phyloP scores from a whole-genome alignment of 1,140 invertebrate genomes.

The Tetramorium alpestre region DNA sequence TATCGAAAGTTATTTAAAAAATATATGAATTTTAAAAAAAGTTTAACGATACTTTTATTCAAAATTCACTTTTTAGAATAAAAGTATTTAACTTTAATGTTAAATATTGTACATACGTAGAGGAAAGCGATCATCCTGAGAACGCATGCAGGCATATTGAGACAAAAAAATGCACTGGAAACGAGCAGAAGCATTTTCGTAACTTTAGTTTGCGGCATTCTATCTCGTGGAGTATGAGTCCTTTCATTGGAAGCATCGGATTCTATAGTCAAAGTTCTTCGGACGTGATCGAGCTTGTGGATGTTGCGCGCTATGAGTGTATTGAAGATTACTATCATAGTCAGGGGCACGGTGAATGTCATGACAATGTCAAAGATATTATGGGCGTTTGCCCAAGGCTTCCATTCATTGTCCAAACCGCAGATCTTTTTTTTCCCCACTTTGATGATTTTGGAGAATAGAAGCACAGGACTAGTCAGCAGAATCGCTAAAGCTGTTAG shows the following conservation, averaged over 20 bases:
- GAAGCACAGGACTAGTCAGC: slow-evolving; percentile 88
- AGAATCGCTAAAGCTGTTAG: slow-evolving; percentile 86
- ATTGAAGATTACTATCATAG: slow-evolving; percentile 90
- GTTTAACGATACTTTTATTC: background rate
- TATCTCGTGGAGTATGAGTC: slow-evolving; percentile 73
- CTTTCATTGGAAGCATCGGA: slow-evolving; percentile 74
- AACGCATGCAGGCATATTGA: slow-evolving; percentile 92
- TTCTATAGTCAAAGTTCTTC: slow-evolving; percentile 86
- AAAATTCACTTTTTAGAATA: background rate
- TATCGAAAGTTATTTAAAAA: background rate
- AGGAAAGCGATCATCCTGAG: slow-evolving; percentile 88
- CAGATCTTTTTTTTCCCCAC: slow-evolving; percentile 77
- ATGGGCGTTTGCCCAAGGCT: slow-evolving; percentile 86
- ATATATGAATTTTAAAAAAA: background rate
- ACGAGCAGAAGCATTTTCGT: slow-evolving; percentile 94
- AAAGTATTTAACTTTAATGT: background rate
- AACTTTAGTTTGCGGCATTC: slow-evolving; percentile 88
- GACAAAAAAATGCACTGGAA: slow-evolving; percentile 91
- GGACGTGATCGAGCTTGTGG: slow-evolving; percentile 86
- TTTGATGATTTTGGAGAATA: slow-evolving; percentile 82
- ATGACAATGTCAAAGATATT: slow-evolving; percentile 90
- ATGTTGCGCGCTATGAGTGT: slow-evolving; percentile 89
- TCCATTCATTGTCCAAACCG: slow-evolving; percentile 81
- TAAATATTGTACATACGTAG: slow-evolving; percentile 83
- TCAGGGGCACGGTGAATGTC: slow-evolving; percentile 90